These are phyloP conservation scores for Physocephala rufipes DNA, from an alignment of 2,888 invertebrate genomes.

Conservation along the genomic window DNA sequence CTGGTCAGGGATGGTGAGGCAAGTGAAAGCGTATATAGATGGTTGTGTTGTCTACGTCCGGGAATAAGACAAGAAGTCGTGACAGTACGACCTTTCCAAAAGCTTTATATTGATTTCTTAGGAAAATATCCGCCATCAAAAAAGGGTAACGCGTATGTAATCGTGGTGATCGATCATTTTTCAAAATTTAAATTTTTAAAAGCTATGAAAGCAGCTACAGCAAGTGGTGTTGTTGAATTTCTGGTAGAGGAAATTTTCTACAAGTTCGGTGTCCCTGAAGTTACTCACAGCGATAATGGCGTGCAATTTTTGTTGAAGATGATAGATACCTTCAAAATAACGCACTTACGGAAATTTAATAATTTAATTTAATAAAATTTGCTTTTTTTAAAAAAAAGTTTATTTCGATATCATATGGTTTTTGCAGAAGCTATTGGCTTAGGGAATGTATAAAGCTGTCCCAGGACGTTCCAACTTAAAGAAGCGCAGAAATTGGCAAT, in stretches of 20 bases:
- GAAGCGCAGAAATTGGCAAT: too few relatives aligned
- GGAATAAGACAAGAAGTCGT: conserved; percentile 20
- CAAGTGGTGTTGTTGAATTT: neutral
- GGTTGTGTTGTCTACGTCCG: conserved; percentile 16
- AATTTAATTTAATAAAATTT: neutral
- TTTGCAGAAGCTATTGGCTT: too few relatives aligned
- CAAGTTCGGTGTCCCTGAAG: neutral
- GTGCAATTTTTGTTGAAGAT: neutral
- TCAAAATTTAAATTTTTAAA: neutral
- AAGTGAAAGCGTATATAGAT: conserved; percentile 34
- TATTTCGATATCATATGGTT: too few relatives aligned
- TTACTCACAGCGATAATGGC: conserved; percentile 2
- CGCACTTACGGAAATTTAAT: neutral
- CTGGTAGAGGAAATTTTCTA: neutral
- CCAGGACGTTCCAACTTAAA: too few relatives aligned
- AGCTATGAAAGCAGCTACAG: neutral
- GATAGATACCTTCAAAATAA: neutral
- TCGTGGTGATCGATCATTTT: neutral
- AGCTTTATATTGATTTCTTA: neutral
- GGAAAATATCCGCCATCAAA: too few relatives aligned
- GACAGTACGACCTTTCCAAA: conserved; percentile 33
- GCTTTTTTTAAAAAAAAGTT: too few relatives aligned
- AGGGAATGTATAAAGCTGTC: too few relatives aligned
- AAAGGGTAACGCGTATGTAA: neutral
- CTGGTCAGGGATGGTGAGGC: conserved; percentile 43